Conservation (phyloP, 2,113 vertebrate genomes). For the Heteronetta atricapilla region DNA sequence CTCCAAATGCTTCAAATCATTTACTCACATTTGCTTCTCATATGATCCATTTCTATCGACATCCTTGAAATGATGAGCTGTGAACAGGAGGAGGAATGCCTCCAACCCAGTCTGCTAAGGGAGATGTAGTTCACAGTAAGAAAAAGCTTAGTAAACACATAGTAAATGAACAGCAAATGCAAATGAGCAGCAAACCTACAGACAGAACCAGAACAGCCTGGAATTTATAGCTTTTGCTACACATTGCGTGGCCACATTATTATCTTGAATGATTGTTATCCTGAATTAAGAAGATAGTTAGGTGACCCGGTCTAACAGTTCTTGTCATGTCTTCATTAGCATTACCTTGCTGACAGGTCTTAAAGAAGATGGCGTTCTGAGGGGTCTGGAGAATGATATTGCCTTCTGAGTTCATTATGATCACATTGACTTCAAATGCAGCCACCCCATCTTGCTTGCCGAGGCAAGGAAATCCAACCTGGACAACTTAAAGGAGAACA, state of each 20-base stretch:
- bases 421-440: conserved; percentile 88
- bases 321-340: background rate
- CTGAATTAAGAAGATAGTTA: background rate
- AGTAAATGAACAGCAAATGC: background rate
- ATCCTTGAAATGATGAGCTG: background rate
- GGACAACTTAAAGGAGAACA: conserved; percentile 79
- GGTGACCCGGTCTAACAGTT: background rate
- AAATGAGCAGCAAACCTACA: background rate
- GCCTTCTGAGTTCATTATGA: conserved; percentile 89
- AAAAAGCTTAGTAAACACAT: background rate
- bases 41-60: background rate
- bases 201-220: background rate
- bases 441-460: conserved; percentile 90
- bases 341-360: conserved; percentile 91
- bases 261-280: background rate
- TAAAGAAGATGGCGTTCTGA: conserved; percentile 92
- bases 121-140: background rate
- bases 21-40: background rate
- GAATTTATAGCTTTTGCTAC: background rate
- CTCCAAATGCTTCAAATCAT: background rate
- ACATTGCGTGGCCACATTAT: background rate
- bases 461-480: conserved; percentile 89
- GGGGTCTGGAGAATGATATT: conserved; percentile 87
- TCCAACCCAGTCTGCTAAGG: background rate
- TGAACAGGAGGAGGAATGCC: background rate